Conservation (phyloP, 2,113 vertebrate genomes). For the Datnioides undecimradiatus region DNA sequence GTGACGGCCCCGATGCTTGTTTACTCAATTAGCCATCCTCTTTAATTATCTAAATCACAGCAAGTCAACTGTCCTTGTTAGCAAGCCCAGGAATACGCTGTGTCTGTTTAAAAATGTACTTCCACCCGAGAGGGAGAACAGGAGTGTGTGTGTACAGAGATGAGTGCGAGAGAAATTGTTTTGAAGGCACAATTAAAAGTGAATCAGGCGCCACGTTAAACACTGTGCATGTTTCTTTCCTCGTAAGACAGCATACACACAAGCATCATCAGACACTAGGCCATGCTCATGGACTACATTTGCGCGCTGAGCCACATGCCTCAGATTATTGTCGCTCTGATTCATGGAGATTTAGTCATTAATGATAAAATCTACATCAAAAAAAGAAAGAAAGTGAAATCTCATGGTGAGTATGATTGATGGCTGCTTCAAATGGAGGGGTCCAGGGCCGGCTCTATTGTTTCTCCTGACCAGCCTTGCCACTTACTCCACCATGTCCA, state of each 20-base stretch:
- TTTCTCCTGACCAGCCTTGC: constrained; percentile 80
- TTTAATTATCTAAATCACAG: constrained; percentile 98
- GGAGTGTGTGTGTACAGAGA: background rate
- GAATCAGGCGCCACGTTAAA: background rate
- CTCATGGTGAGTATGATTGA: constrained; percentile 87
- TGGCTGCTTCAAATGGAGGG: constrained; percentile 87
- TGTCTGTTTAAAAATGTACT: constrained; percentile 14
- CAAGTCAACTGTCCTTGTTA: constrained; percentile 87
- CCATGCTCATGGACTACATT: constrained; percentile 51
- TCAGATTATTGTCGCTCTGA: constrained; percentile 67
- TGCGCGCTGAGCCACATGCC: constrained; percentile 64
- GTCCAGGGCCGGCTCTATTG: constrained; percentile 83
- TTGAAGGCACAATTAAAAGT: background rate
- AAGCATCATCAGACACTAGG: constrained; percentile 55
- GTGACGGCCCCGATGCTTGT: constrained; percentile 94
- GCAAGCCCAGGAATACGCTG: constrained; percentile 68
- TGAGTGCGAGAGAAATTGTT: too few species aligned
- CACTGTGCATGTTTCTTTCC: background rate
- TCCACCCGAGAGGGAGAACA: background rate
- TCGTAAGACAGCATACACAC: constrained; percentile 2
- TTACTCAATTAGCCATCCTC: constrained; percentile 99
- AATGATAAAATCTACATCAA: constrained; percentile 84
- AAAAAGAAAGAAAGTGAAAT: constrained; percentile 77
- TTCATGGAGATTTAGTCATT: constrained; percentile 80
- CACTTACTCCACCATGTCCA: constrained; percentile 63